Base-by-base conservation (phyloP, 2,888 invertebrate genomes). In the Noctua comes region DNA sequence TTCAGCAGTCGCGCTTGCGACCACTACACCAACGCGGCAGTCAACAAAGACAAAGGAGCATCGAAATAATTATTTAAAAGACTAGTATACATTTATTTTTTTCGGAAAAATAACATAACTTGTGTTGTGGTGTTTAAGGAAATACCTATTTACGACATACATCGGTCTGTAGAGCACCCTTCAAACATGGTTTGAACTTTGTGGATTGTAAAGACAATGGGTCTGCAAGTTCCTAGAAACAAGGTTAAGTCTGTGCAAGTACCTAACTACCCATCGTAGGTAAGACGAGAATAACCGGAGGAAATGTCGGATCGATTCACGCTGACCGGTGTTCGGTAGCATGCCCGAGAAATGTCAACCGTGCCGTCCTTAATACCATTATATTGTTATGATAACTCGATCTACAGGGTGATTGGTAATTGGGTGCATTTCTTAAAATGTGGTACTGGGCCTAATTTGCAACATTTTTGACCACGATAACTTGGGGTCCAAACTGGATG, bases 271-370 rank as follows among this genome's bases (percentile, higher is more conserved):
- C 64, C 21, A 36, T 31, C 57, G 31, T 59, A 36, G 46, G 4
- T 46, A 75, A 72, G 57, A 59, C 73, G 11, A 74, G 43, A 74
- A 74, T 71, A 57, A 43, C 43, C 72, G n/a, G 31, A 46, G 75
- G 31, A 46, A 74, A 74, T 43, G n/a, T 75, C 31, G 57, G 46
- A 73, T 75, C 57, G n/a, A 75, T 27, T n/a, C 59, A 75, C 59
- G 11, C 21, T 21, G 10, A 46, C 46, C 59, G 54, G 51, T 27
- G 43, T 27, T 62, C 46, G 27, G 70, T 21, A n/a, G 31, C 36
- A 48, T 73, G n/a, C 36, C n/a, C 21, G 46, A 73, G n/a, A 36
- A 59, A 59, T 73, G 73, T 59, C 36, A 73, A 21, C 4, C n/a
- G 36, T 76, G 36, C 21, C 36, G n/a, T 24, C 5, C 24, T n/a